Conservation (phyloP, 2,888 invertebrate genomes). For the Drosophila recens region DNA sequence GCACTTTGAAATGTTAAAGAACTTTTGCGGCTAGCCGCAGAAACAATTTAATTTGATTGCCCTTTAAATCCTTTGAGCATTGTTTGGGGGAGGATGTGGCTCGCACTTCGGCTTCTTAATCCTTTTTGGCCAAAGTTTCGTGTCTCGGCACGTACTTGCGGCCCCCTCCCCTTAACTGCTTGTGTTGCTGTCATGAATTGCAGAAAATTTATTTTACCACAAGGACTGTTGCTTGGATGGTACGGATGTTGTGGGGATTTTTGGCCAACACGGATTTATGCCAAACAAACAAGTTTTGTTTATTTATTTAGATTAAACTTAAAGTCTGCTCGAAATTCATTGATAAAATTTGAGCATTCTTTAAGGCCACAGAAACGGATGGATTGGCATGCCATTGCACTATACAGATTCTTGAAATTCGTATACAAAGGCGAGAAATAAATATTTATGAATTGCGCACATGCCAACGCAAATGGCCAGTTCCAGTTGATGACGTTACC, state of each 20-base stretch:
- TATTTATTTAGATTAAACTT: constrained; percentile 65
- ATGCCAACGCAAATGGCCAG: constrained; percentile 63
- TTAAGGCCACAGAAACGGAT: constrained; percentile 46
- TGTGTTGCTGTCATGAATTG: constrained; percentile 69
- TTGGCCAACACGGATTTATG: constrained; percentile 61
- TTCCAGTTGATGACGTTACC: constrained; percentile 68
- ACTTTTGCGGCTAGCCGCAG: constrained; percentile 62
- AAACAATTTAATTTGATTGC: constrained; percentile 79
- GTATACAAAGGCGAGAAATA: constrained; percentile 59
- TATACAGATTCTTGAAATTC: constrained; percentile 41
- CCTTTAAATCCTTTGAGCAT: constrained; percentile 65
- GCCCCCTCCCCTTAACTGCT: constrained; percentile 25
- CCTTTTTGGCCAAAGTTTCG: constrained; percentile 63
- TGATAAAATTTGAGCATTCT: constrained; percentile 65
- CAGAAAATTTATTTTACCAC: constrained; percentile 76
- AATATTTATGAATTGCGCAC: constrained; percentile 75
- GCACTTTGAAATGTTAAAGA: constrained; percentile 25
- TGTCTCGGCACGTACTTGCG: constrained; percentile 72
- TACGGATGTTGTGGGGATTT: constrained; percentile 20
- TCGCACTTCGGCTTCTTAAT: constrained; percentile 48
- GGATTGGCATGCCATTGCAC: constrained; percentile 45
- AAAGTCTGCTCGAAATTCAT: constrained; percentile 63
- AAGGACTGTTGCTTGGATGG: constrained; percentile 62
- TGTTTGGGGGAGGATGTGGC: constrained; percentile 9
- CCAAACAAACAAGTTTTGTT: constrained; percentile 56